Percentiles rank a stretch among this genome's conserved stretches.
These are phyloP conservation scores for Heliconius congener DNA, from an alignment of 1,140 invertebrate species.

Conservation along the genomic window DNA sequence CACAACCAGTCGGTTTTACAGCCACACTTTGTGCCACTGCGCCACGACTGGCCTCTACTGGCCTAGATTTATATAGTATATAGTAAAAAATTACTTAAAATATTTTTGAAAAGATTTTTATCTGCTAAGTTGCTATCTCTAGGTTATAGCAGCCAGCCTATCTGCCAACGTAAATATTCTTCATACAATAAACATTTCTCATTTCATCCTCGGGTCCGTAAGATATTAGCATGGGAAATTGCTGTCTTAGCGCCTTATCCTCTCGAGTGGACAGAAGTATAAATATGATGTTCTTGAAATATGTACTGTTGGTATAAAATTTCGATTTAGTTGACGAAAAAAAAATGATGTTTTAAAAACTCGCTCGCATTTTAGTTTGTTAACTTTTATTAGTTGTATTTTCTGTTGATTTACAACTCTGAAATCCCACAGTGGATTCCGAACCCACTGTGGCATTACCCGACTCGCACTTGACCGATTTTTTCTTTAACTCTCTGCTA, in stretches of 20 bases:
- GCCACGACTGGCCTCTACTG: no score
- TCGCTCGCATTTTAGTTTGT: no score
- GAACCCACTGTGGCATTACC: no score
- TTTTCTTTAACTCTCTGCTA: no score
- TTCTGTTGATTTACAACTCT: no score
- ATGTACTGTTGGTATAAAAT: not conserved
- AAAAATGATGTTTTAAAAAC: not conserved
- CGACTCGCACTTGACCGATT: no score
- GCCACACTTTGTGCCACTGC: no score
- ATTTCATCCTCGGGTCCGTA: not conserved
- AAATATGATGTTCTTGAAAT: not conserved
- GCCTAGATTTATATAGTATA: no score
- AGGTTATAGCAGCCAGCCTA: not conserved
- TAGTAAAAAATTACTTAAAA: not conserved
- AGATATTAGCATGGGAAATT: constrained; percentile 11
- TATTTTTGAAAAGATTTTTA: not conserved
- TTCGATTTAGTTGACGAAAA: not conserved
- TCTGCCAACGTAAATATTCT: constrained; percentile 1
- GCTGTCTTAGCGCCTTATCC: constrained; percentile 8
- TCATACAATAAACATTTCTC: constrained; percentile 6
- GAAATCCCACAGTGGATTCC: no score
- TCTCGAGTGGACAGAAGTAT: not conserved
- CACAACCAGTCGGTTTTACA: no score
- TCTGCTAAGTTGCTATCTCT: not conserved
- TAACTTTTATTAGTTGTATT: no score